Conservation (phyloP, 1,140 invertebrate species). For the Steinernema feltiae region DNA sequence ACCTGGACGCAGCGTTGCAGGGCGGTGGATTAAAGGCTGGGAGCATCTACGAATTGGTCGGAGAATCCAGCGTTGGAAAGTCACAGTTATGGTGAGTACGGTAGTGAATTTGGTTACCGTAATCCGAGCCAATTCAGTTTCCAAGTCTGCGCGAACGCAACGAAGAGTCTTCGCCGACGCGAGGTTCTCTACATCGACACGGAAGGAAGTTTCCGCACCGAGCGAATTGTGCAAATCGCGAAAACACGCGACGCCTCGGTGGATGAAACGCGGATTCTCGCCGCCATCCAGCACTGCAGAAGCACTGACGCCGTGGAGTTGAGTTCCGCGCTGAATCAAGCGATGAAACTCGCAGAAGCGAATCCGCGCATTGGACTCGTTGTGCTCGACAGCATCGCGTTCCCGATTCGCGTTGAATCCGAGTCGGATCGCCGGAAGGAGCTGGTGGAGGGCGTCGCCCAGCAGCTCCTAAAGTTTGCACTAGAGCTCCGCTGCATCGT, state of each 20-base stretch:
- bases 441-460: background rate
- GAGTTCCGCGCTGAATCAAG: background rate
- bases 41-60: background rate
- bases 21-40: background rate
- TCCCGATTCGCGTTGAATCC: background rate
- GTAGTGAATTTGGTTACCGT: background rate
- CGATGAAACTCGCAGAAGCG: background rate
- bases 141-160: background rate
- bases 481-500: background rate
- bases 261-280: background rate
- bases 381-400: background rate
- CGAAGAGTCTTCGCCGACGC: background rate
- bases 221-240: background rate
- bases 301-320: background rate
- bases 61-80: background rate
- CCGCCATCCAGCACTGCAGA: background rate
- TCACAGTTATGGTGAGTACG: slow-evolving; percentile 1
- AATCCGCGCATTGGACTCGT: background rate
- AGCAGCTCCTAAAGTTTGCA: background rate
- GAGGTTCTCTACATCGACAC: background rate
- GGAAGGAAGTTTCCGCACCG: background rate
- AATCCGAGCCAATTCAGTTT: background rate
- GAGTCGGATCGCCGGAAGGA: background rate
- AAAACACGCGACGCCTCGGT: background rate
- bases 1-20: background rate